Evolutionary conservation across 2,113 vertebrate species (phyloP), one percentile per base, ranked within the genome.

Genomic region (Macaca fascicularis): DNA sequence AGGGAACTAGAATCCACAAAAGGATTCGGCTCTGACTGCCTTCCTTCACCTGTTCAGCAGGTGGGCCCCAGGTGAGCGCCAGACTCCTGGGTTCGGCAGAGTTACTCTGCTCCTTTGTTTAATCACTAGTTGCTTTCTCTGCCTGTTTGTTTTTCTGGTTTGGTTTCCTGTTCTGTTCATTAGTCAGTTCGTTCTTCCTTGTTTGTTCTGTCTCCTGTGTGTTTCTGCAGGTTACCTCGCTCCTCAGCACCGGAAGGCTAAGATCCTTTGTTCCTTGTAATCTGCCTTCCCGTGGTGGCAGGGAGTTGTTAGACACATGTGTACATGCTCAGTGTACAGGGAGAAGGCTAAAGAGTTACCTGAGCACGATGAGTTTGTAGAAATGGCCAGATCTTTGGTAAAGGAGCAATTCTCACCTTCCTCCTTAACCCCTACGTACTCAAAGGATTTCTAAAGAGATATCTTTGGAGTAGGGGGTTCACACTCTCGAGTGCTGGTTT

Each of bases 141-240:
- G 84, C 82, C 55, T 97, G 74, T 98, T 96, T 98, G 95, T 97
- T 97, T 98, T 98, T 97, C 97, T 97, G 89, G 80, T 93, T 97
- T 78, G 25, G 74, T 97, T 98, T 98, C 98, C 98, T 97, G 92
- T 98, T 80, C 90, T 96, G n/a, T 40, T 95, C 83, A 92, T 93
- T 92, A 97, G 75, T 90, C 94, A 88, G 80, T 85, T 61, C 67
- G 87, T 97, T 94, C 94, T 97, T 98, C 92, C 50, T 40, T 97
- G 75, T 98, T 98, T 98, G 85, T 97, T 98, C 96, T 95, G 75
- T 89, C 40, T 97, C 93, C 97, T 81, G 82, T 97, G 78, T 97
- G 79, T 96, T 97, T 97, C 93, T 97, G 87, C 82, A 96, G 40
- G 1, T 90, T 95, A 30, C 95, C 95, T 96, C 30, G 86, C 88